Base-by-base conservation (phyloP, 2,113 vertebrate genomes). In the Sinocyclocheilus rhinocerous region DNA sequence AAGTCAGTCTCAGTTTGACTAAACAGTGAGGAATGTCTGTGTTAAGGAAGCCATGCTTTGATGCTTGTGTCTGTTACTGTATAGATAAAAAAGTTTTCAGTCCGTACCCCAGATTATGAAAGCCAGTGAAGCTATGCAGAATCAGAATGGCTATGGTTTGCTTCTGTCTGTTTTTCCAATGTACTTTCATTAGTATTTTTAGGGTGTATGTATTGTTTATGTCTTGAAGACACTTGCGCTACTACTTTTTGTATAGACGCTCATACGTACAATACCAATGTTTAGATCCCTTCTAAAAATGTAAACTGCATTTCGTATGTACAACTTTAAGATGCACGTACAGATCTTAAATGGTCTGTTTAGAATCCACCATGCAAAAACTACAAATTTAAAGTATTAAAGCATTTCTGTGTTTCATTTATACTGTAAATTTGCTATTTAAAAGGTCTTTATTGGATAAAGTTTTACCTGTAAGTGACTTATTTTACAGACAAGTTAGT, bases 51-150 rank as follows among this genome's bases (percentile, higher is more conserved):
- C 13, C 10, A 57, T 73, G 20, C 69, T 59, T 83, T 83, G 20
- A 83, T 59, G 81, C 22, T 29, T 33, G 12, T 11, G 81, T 84
- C 81, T 84, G 81, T 84, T 72, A 73, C 81, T 57, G 48, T 72
- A 83, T 57, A 84, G 81, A 84, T 84, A 84, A 39, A 59, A 50
- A 82, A 26, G 24, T 73, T 36, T 84, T 84, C 67, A 39, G 29
- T 33, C 29, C 12, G 20, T 36, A 39, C 12, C 67, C 26, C 9
- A 81, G 33, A 81, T 45, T 33, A 79, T 24, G 33, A 12, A 42
- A 61, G n/a, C n/a, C 61, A 81, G n/a, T 29, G 61, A 65, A 81
- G 79, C 8, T 67, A 12, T 20, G 61, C 20, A n/a, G 16, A 42
- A 61, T 22, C 61, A 67, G 61, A 48, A 81, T 63, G 20, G 33